These are phyloP conservation scores for Leuciscus waleckii DNA, from an alignment of 2,797 vertebrate species.

Conservation along the genomic window DNA sequence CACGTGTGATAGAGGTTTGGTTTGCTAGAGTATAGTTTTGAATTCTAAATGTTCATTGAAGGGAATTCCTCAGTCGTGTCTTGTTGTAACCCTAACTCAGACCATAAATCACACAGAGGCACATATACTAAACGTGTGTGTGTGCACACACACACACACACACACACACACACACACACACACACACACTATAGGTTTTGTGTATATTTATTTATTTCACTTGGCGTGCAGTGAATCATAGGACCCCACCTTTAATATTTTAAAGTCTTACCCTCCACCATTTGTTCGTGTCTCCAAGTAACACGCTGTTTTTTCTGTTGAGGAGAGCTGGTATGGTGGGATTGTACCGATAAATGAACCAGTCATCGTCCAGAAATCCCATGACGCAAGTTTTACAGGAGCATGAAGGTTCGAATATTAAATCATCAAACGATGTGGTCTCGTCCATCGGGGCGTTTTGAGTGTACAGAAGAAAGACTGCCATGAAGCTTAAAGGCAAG, in stretches of 20 bases:
- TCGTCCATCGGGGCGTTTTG: background rate
- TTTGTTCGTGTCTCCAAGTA: background rate
- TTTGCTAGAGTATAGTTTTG: no score
- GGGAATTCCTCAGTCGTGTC: no score
- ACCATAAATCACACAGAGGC: no score
- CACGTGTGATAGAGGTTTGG: no score
- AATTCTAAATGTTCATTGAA: no score
- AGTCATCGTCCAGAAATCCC: constrained; percentile 12
- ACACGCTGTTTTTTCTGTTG: constrained; percentile 17
- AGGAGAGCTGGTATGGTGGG: background rate
- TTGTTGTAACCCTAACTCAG: no score
- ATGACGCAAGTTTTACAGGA: constrained; percentile 15
- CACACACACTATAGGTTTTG: no score
- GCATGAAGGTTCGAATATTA: background rate
- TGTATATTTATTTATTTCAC: background rate
- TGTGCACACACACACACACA: no score
- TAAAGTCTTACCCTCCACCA: constrained; percentile 21
- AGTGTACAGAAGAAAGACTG: background rate
- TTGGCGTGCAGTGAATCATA: background rate
- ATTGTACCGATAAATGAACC: constrained; percentile 1
- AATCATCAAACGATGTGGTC: background rate
- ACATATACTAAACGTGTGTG: background rate
- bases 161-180: no score
- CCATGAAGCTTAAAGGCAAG: background rate
- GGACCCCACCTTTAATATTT: background rate